phyloP scores from a whole-genome alignment of 2,113 vertebrate genomes.

The Petrocephalus zakoni region DNA sequence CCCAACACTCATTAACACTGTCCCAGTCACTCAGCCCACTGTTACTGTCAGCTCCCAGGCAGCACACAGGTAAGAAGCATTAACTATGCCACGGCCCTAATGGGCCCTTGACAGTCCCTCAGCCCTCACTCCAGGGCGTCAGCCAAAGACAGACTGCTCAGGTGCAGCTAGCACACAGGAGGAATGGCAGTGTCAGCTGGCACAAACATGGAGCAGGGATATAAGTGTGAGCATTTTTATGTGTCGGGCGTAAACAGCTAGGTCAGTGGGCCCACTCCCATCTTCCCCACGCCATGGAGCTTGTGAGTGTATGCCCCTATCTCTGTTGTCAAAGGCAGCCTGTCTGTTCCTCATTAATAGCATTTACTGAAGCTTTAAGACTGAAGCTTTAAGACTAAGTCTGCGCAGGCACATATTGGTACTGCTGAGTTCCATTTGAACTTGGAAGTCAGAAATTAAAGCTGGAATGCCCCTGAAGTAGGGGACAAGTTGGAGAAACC shows the following conservation, averaged over 20 bases:
- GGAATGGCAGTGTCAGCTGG: neutral
- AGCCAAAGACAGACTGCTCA: conserved; percentile 52
- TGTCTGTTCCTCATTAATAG: too few relatives aligned
- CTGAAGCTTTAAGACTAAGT: too few relatives aligned
- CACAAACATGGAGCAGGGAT: neutral
- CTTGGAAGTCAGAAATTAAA: too few relatives aligned
- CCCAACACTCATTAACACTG: conserved; percentile 70
- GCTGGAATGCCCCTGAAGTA: neutral
- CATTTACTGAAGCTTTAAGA: too few relatives aligned
- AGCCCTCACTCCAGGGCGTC: conserved; percentile 31
- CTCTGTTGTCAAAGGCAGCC: too few relatives aligned
- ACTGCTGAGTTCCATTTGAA: too few relatives aligned
- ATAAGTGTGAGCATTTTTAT: neutral
- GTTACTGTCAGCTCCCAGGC: conserved; percentile 64
- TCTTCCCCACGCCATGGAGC: neutral
- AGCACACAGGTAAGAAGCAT: conserved; percentile 64
- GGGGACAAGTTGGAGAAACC: neutral
- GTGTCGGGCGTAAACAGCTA: neutral
- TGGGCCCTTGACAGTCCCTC: conserved; percentile 58
- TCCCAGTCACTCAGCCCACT: conserved; percentile 67
- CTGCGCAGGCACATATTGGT: too few relatives aligned
- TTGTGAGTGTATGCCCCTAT: neutral
- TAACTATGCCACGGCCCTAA: conserved; percentile 67
- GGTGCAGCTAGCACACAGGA: neutral
- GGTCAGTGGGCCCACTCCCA: neutral